These are phyloP conservation scores for Artibeus jamaicensis DNA, from an alignment of 2,797 vertebrate genomes.

Conservation along the genomic window DNA sequence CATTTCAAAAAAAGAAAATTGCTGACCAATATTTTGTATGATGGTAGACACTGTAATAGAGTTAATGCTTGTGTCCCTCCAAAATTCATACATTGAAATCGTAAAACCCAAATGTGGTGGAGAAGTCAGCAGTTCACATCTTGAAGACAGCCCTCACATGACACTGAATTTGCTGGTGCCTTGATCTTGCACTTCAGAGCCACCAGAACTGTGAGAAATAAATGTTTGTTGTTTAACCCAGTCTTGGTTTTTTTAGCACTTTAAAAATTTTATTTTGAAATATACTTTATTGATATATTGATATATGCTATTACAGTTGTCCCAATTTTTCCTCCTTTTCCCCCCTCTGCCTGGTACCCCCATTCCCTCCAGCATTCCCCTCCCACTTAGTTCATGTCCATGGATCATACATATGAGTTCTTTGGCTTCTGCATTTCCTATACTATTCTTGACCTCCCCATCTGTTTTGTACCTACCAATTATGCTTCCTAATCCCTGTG, in stretches of 20 bases:
- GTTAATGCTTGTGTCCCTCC: background rate
- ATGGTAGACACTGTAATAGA: background rate
- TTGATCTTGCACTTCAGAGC: background rate
- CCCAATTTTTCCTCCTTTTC: too few species aligned
- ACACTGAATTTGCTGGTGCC: background rate
- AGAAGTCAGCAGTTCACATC: background rate
- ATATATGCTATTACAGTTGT: too few species aligned
- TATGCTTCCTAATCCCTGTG: too few species aligned
- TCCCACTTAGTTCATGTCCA: too few species aligned
- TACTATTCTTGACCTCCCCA: too few species aligned
- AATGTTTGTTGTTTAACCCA: background rate
- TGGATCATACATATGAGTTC: too few species aligned
- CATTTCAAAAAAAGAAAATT: slow-evolving; percentile 15
- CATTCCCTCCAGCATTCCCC: too few species aligned
- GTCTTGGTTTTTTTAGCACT: background rate
- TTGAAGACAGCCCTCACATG: background rate
- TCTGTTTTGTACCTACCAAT: too few species aligned
- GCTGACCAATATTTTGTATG: background rate
- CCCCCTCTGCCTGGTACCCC: too few species aligned
- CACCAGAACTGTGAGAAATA: background rate
- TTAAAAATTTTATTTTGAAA: too few species aligned
- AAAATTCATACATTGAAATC: background rate
- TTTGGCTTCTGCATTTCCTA: too few species aligned
- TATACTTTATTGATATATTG: too few species aligned
- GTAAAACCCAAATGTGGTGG: background rate